A percentile compares a stretch with the other conserved stretches of the same genome.
Evolutionary conservation across 2,797 vertebrate genomes (phyloP).

Genomic region (Halcyon chelicuti): DNA sequence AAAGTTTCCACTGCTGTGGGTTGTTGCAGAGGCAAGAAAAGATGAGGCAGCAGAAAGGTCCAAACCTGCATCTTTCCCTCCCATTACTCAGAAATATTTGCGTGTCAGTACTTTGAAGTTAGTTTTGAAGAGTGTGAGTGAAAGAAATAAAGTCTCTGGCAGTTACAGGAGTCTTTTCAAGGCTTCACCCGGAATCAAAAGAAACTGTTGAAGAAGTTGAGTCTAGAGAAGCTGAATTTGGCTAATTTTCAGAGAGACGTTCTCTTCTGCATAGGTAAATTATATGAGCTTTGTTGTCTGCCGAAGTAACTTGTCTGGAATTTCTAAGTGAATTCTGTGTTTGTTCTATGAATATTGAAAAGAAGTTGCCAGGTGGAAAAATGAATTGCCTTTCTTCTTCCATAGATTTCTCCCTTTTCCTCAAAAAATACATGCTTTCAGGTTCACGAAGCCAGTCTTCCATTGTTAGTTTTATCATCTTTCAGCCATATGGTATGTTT

Average conservation of each 20-base stretch:
- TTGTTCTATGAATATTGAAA: slow-evolving; percentile 28
- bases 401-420: neutral
- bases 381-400: slow-evolving; percentile 6
- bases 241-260: neutral
- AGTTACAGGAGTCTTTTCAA: neutral
- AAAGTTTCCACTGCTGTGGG: neutral
- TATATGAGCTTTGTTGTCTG: neutral
- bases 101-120: neutral
- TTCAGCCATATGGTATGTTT: slow-evolving; percentile 32
- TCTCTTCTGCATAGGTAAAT: neutral
- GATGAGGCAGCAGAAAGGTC: neutral
- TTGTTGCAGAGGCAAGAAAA: neutral
- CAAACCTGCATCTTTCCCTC: neutral
- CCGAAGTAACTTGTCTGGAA: neutral
- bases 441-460: neutral
- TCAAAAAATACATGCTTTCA: neutral
- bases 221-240: neutral
- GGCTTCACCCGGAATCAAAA: neutral
- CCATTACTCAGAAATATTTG: neutral
- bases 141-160: neutral
- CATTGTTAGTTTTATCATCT: slow-evolving; percentile 66
- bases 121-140: neutral
- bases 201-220: neutral
- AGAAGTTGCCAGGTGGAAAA: slow-evolving; percentile 40
- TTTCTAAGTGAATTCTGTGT: slow-evolving; percentile 20